These are phyloP conservation scores for Nycticryphes semicollaris DNA, from an alignment of 2,113 vertebrate species.

Conservation along the genomic window DNA sequence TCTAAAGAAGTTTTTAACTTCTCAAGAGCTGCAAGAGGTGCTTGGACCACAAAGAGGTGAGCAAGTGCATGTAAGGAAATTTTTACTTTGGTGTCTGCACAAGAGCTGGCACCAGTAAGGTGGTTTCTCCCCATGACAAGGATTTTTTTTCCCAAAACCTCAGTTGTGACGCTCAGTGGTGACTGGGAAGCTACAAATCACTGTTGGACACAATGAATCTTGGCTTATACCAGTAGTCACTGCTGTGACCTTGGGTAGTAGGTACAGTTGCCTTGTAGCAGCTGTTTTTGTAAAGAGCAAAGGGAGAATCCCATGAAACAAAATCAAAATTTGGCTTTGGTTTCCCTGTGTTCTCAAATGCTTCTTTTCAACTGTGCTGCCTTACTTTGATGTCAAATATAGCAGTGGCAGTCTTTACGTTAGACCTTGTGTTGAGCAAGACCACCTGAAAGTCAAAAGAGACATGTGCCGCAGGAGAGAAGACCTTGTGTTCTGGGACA, in stretches of 20 bases:
- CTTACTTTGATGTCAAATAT: not conserved
- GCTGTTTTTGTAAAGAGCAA: not conserved
- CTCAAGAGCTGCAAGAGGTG: not conserved
- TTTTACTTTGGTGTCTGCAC: not conserved
- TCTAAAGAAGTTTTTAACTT: not conserved
- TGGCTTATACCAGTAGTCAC: not conserved
- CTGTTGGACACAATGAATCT: not conserved
- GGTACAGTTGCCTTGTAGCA: not conserved
- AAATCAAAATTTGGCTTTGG: not conserved
- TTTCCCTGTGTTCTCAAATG: not conserved
- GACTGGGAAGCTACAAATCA: not conserved
- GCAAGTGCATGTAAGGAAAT: not conserved
- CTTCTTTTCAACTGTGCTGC: not conserved
- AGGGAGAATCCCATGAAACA: not conserved
- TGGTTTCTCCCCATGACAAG: not conserved
- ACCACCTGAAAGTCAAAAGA: not conserved
- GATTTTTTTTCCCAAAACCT: not conserved
- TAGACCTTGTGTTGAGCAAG: not conserved
- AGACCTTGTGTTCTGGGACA: not conserved
- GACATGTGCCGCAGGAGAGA: rapidly evolving
- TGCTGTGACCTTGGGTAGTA: not conserved
- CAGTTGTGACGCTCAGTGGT: rapidly evolving
- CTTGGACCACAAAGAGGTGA: not conserved
- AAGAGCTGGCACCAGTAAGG: not conserved
- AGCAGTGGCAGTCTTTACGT: not conserved